Evolutionary conservation across 2,113 vertebrate species (phyloP).

Genomic region (Calonectris borealis): DNA sequence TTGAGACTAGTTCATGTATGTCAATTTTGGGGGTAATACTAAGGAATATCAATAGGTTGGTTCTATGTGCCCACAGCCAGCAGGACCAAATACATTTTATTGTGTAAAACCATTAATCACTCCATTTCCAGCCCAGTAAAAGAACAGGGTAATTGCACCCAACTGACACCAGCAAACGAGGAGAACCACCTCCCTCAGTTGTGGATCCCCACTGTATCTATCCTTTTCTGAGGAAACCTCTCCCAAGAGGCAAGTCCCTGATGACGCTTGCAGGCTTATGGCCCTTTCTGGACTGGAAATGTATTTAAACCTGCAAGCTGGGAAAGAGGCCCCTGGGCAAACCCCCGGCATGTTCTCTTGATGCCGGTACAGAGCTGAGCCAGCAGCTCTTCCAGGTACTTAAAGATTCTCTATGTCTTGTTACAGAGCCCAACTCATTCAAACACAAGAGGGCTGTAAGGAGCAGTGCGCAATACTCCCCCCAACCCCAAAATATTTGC

Average conservation of each 20-base stretch:
- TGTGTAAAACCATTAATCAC: background rate
- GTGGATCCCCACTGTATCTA: background rate
- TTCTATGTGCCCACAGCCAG: background rate
- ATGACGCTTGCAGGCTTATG: background rate
- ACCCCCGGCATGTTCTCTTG: background rate
- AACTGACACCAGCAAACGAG: background rate
- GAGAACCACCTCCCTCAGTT: background rate
- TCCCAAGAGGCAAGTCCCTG: background rate
- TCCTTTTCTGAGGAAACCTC: background rate
- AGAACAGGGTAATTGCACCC: background rate
- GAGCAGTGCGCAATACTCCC: background rate
- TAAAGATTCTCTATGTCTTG: background rate
- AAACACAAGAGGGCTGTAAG: background rate
- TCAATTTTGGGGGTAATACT: background rate
- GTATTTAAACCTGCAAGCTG: background rate
- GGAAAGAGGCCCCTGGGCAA: background rate
- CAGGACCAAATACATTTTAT: background rate
- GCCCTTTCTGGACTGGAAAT: background rate
- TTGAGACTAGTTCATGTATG: background rate
- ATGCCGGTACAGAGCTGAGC: background rate
- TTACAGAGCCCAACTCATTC: background rate
- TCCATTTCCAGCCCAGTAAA: background rate
- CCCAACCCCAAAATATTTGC: background rate
- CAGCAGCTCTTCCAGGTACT: background rate
- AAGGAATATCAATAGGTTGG: background rate